Evolutionary conservation across 2,113 vertebrate genomes (phyloP).

Genomic region (Epinephelus cyanopodus): DNA sequence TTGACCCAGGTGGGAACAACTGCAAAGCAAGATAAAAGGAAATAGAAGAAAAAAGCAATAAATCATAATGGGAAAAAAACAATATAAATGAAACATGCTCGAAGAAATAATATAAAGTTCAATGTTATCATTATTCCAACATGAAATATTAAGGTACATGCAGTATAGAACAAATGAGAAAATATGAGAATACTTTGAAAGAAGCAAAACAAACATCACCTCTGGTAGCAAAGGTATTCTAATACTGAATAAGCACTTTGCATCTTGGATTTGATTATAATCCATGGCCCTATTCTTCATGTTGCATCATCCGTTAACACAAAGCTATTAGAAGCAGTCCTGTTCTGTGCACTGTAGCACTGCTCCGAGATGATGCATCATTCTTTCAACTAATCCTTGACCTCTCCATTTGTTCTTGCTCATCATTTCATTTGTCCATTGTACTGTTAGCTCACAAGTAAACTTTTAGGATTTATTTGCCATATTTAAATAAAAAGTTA

Average conservation of each 20-base stretch:
- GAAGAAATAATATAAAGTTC: background rate
- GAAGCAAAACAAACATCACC: background rate
- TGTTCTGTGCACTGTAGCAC: too few relatives aligned
- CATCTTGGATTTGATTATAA: slow-evolving; percentile 4
- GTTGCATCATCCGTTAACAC: background rate
- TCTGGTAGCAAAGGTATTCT: background rate
- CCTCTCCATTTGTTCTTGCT: background rate
- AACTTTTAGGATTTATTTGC: background rate
- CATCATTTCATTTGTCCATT: background rate
- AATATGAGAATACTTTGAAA: background rate
- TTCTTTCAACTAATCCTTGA: background rate
- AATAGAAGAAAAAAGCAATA: background rate
- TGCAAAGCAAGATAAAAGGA: background rate
- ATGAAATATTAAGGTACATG: background rate
- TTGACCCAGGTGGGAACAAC: background rate
- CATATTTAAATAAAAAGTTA: too few relatives aligned
- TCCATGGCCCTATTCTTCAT: background rate
- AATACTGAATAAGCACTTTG: background rate
- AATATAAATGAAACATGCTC: background rate
- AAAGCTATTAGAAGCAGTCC: background rate
- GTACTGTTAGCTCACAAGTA: background rate
- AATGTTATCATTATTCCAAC: background rate
- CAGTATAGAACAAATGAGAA: background rate
- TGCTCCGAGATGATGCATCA: background rate
- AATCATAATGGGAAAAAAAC: background rate